phyloP scores from a whole-genome alignment of 2,888 invertebrate species.

The Leptura quadrifasciata region DNA sequence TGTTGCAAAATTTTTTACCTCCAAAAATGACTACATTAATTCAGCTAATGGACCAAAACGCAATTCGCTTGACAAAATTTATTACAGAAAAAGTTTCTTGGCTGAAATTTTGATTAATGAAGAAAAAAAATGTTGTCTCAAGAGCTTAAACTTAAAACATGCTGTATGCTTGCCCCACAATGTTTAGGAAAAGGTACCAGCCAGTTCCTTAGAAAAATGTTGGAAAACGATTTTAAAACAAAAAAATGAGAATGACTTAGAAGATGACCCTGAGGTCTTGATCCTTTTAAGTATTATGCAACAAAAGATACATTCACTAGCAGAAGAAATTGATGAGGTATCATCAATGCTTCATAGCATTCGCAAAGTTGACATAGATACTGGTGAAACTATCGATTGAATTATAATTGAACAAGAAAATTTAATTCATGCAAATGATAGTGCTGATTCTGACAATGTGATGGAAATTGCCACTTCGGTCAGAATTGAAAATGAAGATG shows the following conservation, averaged over 20 bases:
- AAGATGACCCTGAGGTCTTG: constrained; percentile 42
- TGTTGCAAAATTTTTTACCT: background rate
- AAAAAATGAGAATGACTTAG: constrained; percentile 22
- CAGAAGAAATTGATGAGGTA: constrained; percentile 38
- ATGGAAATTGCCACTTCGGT: background rate
- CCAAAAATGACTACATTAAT: background rate
- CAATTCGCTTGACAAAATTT: background rate
- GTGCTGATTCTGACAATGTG: background rate
- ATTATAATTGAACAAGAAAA: background rate
- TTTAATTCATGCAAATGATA: background rate
- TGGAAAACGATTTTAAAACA: background rate
- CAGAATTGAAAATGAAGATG: too few relatives aligned
- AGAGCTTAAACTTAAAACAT: too few relatives aligned
- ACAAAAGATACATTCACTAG: constrained; percentile 25
- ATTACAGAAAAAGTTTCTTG: background rate
- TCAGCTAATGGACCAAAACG: background rate
- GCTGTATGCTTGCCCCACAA: too few relatives aligned
- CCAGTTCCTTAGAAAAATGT: background rate
- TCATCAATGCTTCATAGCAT: constrained; percentile 35
- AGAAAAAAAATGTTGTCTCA: background rate
- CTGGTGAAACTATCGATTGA: background rate
- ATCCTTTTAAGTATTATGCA: constrained; percentile 37
- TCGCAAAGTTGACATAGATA: constrained; percentile 7
- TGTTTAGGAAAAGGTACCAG: background rate
- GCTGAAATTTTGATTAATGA: background rate